Evolutionary conservation across 2,888 invertebrate genomes (phyloP), one percentile per base, ranked within the genome.

Genomic region (Hydraecia micacea): DNA sequence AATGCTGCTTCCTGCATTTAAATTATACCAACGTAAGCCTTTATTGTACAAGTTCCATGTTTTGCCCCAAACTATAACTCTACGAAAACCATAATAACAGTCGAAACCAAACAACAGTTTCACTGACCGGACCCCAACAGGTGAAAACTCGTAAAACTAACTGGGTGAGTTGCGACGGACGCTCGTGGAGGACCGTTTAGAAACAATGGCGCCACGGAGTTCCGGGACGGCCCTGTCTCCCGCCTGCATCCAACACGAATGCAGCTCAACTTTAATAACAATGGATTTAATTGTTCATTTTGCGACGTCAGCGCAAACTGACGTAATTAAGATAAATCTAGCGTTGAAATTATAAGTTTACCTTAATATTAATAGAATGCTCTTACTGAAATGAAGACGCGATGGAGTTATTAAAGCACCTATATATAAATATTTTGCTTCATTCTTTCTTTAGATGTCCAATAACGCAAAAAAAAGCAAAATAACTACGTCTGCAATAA

Each of bases 131-230:
- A 78, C 76, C 81, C 80, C 85, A 90, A 88, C 87, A 89, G 87
- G 89, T 89, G 85, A 86, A 81, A 86, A 90, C 91, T 90, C 90
- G 88, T 92, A 91, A 92, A 90, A 91, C 90, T 89, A 90, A 90
- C 91, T 81, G 70, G 72, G 74, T 78, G 82, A 79, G 81, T 74
- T 73, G 80, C 73, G 75, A 83, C 85, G 87, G 90, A 91, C 87
- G 86, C 86, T 88, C 80, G 86, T 88, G 75, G 88, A 87, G 90
- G 85, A 90, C 82, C 90, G 90, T 91, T 93, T 91, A 91, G 86
- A 91, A 92, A 93, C 93, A 93, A 93, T 91, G 87, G 89, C 86
- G 82, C 88, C 82, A 89, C 89, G 81, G 84, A 75, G 86, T 90
- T 88, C 90, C 89, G 85, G 80, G 79, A 62, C 68, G 78, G 73